Conservation (phyloP, 1,140 invertebrate genomes). For the Adelges cooleyi region DNA sequence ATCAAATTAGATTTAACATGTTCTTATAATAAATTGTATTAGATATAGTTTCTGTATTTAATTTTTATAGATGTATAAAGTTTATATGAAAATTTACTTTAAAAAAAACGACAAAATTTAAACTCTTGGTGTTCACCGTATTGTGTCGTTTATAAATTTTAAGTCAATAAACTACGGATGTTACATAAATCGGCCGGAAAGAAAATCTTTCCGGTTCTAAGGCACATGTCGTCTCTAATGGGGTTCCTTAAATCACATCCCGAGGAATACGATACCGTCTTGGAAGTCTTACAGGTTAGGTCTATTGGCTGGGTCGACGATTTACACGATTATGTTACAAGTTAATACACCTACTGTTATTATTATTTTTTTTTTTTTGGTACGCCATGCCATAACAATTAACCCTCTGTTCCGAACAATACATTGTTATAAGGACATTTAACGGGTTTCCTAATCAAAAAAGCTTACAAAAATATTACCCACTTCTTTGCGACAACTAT, state of each 20-base stretch:
- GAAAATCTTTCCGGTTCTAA: background rate
- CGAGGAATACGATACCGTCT: background rate
- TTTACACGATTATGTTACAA: slow-evolving; percentile 14
- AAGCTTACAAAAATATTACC: too few species aligned
- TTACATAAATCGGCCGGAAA: background rate
- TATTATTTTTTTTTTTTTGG: background rate
- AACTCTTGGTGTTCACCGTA: too few species aligned
- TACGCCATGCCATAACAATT: background rate
- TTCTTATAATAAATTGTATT: too few species aligned
- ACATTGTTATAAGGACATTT: slow-evolving; percentile 6
- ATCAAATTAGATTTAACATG: too few species aligned
- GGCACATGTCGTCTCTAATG: background rate
- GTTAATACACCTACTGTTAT: too few species aligned
- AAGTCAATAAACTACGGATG: background rate
- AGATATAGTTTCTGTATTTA: too few species aligned
- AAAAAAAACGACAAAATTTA: too few species aligned
- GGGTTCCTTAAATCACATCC: slow-evolving; percentile 20
- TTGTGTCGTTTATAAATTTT: background rate
- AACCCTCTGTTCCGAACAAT: background rate
- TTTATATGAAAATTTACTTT: too few species aligned
- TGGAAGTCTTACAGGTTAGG: background rate
- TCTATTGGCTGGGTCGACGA: background rate
- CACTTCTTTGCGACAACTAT: too few species aligned
- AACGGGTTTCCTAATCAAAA: slow-evolving; percentile 12
- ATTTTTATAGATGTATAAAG: too few species aligned